Evolutionary conservation across 2,888 invertebrate genomes (phyloP), one percentile per base, ranked within the genome.

Genomic region (Odontocolon sp.): DNA sequence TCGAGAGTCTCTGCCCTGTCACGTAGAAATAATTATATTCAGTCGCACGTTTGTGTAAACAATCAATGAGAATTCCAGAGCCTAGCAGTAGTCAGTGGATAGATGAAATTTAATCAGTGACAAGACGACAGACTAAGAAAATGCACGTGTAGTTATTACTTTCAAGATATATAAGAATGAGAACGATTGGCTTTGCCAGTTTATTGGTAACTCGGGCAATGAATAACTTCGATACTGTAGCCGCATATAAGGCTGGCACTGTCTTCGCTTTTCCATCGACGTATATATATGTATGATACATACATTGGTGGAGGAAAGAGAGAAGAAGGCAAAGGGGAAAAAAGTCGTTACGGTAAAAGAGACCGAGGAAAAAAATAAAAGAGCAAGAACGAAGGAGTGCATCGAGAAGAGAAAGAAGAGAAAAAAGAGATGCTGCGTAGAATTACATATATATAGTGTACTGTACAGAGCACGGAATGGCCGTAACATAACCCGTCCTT

Each of bases 401-500:
- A n/a, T n/a, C n/a, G n/a, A n/a, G 11, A 42, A 36, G 42, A 16
- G 31, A 21, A 64, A 23, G 56, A 26, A 14, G 47, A 61, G 16
- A 8, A 33, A 66, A 40, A 40, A 3, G 56, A 18, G 28, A 14
- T 26, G 40, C 23, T 16, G 9, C 4, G 33, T 14, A 40, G 40
- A 26, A 33, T 26, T 31, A 56, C 23, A 33, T 50, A 72, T 52
- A 72, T 50, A 33, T 11, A 47, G 47, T 28, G 16, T 33, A 50
- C 56, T 36, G 38, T 59, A 61, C 26, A 31, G 66, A 50, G 73
- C 59, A 57, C 50, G 64, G 71, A 81, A 82, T 74, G 79, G 80
- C 80, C 78, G 83, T 84, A 83, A 84, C 83, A 82, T 84, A 86
- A 86, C 83, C 83, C 85, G 83, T 85, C 82, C 84, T 84, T 85